Evolutionary conservation across 2,797 vertebrate species (phyloP).

Genomic region (Pangasius sanitwongsei): DNA sequence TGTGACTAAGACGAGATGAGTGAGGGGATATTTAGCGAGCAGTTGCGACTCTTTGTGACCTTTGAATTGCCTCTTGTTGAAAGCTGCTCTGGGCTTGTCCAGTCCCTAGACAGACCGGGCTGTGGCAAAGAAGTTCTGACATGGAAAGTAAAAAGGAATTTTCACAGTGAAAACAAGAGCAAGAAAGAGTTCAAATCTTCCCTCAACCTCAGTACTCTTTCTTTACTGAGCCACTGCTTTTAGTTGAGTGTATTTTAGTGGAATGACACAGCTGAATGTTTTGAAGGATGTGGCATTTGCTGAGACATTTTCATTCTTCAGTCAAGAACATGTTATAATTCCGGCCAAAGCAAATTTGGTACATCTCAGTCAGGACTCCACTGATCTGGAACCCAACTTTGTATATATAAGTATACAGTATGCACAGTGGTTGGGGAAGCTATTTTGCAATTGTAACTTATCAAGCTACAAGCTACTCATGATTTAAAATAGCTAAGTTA

Average conservation of each 20-base stretch:
- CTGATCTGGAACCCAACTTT: neutral
- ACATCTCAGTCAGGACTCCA: neutral
- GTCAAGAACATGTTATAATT: constrained; percentile 3
- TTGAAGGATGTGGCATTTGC: neutral
- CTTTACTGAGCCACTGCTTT: neutral
- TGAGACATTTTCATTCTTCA: neutral
- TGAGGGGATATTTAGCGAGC: constrained; percentile 39
- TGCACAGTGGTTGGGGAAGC: too few relatives aligned
- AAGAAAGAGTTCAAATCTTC: constrained; percentile 28
- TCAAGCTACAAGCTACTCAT: neutral
- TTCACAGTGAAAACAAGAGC: constrained; percentile 29
- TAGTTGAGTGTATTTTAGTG: neutral
- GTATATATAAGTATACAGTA: neutral
- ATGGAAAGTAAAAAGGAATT: constrained; percentile 46
- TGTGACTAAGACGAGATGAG: constrained; percentile 33
- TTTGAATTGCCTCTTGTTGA: constrained; percentile 46
- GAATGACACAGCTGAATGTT: neutral
- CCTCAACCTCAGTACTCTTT: constrained; percentile 20
- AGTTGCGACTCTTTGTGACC: constrained; percentile 34
- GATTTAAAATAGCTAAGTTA: neutral
- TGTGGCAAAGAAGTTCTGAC: constrained; percentile 26
- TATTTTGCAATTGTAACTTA: neutral
- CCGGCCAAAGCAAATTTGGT: neutral
- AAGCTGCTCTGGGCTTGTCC: constrained; percentile 28
- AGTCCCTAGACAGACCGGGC: constrained; percentile 17